Conservation (phyloP, 2,888 invertebrate species). For the Protophormia terraenovae region DNA sequence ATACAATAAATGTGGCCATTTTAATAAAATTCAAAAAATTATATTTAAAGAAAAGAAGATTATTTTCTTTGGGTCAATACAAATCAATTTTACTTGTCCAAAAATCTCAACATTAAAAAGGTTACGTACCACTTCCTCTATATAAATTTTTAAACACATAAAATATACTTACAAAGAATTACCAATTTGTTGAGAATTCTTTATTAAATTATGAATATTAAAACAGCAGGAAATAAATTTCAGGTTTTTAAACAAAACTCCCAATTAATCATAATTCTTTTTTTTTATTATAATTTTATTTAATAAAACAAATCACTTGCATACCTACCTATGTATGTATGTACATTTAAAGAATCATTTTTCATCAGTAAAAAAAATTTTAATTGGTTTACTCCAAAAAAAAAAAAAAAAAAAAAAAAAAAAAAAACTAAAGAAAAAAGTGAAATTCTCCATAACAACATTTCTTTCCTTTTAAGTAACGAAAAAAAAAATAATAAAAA, state of each 20-base stretch:
- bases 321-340: too few species aligned
- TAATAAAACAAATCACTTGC: too few species aligned
- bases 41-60: too few species aligned
- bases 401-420: not conserved
- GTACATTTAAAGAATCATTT: not conserved
- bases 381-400: conserved; percentile 22
- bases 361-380: conserved; percentile 39
- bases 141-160: not conserved
- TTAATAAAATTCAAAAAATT: too few species aligned
- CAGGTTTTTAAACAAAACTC: not conserved
- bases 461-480: conserved; percentile 28
- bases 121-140: not conserved
- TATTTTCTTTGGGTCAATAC: too few species aligned
- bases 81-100: too few species aligned
- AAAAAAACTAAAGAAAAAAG: conserved; percentile 7
- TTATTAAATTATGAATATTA: not conserved
- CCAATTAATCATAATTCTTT: not conserved
- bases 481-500: too few species aligned
- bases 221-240: conserved; percentile 15
- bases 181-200: not conserved
- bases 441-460: conserved; percentile 44
- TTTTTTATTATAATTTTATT: not conserved
- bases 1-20: too few species aligned
- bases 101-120: too few species aligned
- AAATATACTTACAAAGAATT: not conserved